Conservation (phyloP, 2,113 vertebrate genomes). For the Poeciliopsis occidentalis region DNA sequence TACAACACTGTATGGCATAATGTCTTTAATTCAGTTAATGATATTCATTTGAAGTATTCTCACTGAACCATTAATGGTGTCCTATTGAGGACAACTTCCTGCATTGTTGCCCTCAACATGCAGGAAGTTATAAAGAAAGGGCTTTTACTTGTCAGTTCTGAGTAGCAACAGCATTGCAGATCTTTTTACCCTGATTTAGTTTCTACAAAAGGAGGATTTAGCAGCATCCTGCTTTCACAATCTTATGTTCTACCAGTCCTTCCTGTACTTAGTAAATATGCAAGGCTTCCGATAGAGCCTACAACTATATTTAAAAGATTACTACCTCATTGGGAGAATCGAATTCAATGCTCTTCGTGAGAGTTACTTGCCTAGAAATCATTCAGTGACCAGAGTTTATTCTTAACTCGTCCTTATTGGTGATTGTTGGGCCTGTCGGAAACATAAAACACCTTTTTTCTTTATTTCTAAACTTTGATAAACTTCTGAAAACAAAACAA, state of each 20-base stretch:
- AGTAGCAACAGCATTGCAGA: neutral
- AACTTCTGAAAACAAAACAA: neutral
- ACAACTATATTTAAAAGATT: neutral
- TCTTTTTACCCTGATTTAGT: neutral
- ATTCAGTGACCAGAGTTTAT: neutral
- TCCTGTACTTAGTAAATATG: neutral
- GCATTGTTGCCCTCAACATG: neutral
- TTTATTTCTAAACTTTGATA: neutral
- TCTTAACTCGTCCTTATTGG: neutral
- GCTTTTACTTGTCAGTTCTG: neutral
- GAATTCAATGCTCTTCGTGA: neutral
- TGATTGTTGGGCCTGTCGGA: neutral
- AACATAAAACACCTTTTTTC: neutral
- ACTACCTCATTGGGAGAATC: neutral
- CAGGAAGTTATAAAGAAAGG: neutral
- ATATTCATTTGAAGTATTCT: neutral
- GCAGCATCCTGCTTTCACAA: conserved; percentile 10
- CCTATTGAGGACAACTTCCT: neutral
- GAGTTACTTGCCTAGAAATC: neutral
- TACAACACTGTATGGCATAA: too few species aligned
- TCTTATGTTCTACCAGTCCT: neutral
- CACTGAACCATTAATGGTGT: too few species aligned
- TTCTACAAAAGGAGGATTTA: conserved; percentile 18
- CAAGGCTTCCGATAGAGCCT: neutral
- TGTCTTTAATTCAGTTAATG: too few species aligned